Evolutionary conservation across 64 coral and sea anemone species (phyloP).

Genomic region (Acropora tenuis): DNA sequence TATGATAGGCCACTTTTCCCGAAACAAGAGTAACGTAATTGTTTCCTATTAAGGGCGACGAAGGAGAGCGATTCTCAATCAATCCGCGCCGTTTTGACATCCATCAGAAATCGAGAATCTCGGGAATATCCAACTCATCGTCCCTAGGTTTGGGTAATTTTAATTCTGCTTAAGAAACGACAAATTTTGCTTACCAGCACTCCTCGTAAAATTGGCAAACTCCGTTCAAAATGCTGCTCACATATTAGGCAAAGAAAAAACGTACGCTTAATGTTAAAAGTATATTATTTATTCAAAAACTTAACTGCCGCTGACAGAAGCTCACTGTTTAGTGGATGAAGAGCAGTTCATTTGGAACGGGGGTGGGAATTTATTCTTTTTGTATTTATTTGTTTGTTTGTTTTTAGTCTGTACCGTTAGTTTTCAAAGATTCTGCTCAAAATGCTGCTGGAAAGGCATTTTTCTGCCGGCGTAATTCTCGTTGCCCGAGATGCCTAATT

Average conservation of each 20-base stretch:
- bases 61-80: constrained; percentile 19
- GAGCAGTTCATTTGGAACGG: constrained; percentile 5
- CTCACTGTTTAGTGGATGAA: constrained; percentile 25
- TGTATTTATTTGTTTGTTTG: constrained; percentile 9
- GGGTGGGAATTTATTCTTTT: constrained; percentile 5
- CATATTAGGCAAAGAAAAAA: constrained; percentile 1
- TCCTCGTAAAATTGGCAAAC: constrained; percentile 27
- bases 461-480: constrained; percentile 30
- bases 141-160: constrained; percentile 15
- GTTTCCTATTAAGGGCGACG: constrained; percentile 15
- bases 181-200: constrained; percentile 31
- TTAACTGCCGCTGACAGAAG: constrained; percentile 29
- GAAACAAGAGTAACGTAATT: constrained; percentile 32
- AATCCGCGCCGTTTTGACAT: constrained; percentile 13
- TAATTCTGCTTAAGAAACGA: constrained; percentile 4
- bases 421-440: constrained; percentile 22
- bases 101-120: constrained; percentile 31
- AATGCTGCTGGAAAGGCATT: constrained; percentile 19
- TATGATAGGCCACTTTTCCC: constrained; percentile 27
- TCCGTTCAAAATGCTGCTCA: constrained; percentile 22
- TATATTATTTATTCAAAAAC: constrained; percentile 36
- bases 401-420: constrained; percentile 21
- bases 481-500: constrained; percentile 25
- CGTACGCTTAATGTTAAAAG: constrained; percentile 25
- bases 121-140: constrained; percentile 29